These are phyloP conservation scores for Reinhardtius hippoglossoides DNA, from an alignment of 2,113 vertebrate genomes.

Conservation along the genomic window DNA sequence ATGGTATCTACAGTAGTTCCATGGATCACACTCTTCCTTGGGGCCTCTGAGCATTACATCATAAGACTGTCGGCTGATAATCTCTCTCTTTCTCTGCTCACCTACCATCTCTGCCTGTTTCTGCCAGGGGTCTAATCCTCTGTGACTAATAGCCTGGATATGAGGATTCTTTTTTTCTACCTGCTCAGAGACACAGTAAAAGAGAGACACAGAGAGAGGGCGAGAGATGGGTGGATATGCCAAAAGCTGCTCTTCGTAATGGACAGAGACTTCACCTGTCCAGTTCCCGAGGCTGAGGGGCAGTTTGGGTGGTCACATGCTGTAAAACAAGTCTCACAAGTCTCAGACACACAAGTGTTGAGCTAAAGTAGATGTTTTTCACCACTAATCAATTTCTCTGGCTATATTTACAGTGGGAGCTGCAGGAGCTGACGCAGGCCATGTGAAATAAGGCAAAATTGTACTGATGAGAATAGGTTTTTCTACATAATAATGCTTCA, in stretches of 20 bases:
- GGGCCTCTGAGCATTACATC: constrained; percentile 43
- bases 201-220: constrained; percentile 14
- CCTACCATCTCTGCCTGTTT: constrained; percentile 55
- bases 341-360: neutral
- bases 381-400: neutral
- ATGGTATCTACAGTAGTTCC: constrained; percentile 4
- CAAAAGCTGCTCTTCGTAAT: constrained; percentile 47
- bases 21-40: constrained; percentile 17
- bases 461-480: neutral
- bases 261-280: constrained; percentile 31
- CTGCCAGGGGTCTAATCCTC: constrained; percentile 70
- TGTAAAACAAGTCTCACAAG: constrained; percentile 9
- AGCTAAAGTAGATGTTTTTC: neutral
- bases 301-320: constrained; percentile 3
- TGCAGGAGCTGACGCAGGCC: neutral
- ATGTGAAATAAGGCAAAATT: neutral
- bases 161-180: constrained; percentile 69
- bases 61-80: constrained; percentile 58
- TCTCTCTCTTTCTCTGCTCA: constrained; percentile 50
- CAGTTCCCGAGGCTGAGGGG: constrained; percentile 9
- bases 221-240: constrained; percentile 40
- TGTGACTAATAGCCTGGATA: constrained; percentile 72
- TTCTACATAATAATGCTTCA: neutral
- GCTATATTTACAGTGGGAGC: neutral
- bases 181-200: constrained; percentile 62